A percentile compares a stretch with the other conserved stretches of the same genome.
phyloP scores from a whole-genome alignment of 2,113 vertebrate species.

The mouse (Mus musculus) region DNA sequence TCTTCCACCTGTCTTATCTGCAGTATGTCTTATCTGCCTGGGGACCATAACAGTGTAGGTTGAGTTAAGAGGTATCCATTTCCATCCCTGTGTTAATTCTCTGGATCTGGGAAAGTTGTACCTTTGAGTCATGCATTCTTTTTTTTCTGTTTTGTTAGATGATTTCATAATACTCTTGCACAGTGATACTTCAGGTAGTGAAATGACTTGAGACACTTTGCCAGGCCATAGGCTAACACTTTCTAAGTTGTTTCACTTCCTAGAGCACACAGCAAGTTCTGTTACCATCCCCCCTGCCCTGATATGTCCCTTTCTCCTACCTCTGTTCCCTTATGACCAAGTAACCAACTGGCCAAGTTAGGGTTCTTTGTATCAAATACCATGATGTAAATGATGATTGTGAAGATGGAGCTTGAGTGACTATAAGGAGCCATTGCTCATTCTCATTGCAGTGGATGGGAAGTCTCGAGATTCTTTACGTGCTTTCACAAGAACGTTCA shows the following conservation, averaged over 20 bases:
- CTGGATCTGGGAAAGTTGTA: background rate
- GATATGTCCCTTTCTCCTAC: background rate
- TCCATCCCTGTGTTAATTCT: background rate
- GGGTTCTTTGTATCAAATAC: background rate
- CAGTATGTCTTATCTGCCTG: background rate
- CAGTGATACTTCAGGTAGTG: background rate
- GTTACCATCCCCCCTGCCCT: background rate
- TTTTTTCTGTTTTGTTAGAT: background rate
- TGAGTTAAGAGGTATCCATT: background rate
- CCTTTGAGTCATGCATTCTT: background rate
- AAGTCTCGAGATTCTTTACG: constrained; percentile 90
- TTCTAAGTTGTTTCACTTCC: background rate
- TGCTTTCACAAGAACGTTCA: constrained; percentile 93
- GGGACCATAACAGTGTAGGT: background rate
- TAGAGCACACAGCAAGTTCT: background rate
- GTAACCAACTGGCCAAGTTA: background rate
- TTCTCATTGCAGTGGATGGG: constrained; percentile 87
- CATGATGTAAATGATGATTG: background rate
- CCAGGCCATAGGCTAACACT: background rate
- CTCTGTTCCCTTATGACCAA: background rate
- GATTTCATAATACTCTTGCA: background rate
- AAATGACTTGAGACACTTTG: background rate
- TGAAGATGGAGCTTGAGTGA: background rate
- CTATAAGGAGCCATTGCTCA: background rate
- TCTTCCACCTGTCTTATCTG: background rate